Base-by-base conservation (phyloP, 2,797 vertebrate species). In the Hemibagrus guttatus region DNA sequence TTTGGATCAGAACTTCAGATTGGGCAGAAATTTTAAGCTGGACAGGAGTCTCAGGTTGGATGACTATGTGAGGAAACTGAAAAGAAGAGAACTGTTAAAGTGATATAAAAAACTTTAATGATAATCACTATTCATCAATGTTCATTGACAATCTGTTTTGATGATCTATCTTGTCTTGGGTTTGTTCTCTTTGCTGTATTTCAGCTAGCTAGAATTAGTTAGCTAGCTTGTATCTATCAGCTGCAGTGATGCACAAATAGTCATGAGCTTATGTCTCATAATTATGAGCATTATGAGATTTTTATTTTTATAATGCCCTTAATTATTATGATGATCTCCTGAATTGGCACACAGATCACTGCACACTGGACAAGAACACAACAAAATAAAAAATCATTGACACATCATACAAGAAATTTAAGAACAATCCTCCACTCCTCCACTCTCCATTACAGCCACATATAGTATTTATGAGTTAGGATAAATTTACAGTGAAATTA, bases 331-430 rank as follows among this genome's bases (percentile, higher is more conserved):
- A 49, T 49, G 7, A 49, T 49, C 4, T 49, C 46, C 13, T 75
- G 74, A 78, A 49, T 31, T 56, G 56, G 31, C 76, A 59, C 76
- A 39, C 54, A 42, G 21, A 39, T 78, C 21, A 58, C 75, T 78
- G 16, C 28, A 56, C 52, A 76, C n/a, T 56, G n/a, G 49, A 56
- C 17, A 54, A 56, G 52, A 56, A 28, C n/a, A 35, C 52, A 58
- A 28, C 56, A 35, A 19, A 6, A 39, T 39, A 59, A 14, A n/a
- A 72, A 64, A 81, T 63, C 39, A 4, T 4, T 66, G 80, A 59
- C 76, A 46, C 63, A 69, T 69, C 35, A 71, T 35, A 71, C 52
- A 80, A 35, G 35, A 68, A 81, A 56, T 21, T 16, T 66, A 85
- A 79, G 31, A 85, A 81, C 63, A 85, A 49, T n/a, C 52, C 31